Evolutionary conservation across 2,797 vertebrate genomes (phyloP).

Genomic region (Malacoraja senta): DNA sequence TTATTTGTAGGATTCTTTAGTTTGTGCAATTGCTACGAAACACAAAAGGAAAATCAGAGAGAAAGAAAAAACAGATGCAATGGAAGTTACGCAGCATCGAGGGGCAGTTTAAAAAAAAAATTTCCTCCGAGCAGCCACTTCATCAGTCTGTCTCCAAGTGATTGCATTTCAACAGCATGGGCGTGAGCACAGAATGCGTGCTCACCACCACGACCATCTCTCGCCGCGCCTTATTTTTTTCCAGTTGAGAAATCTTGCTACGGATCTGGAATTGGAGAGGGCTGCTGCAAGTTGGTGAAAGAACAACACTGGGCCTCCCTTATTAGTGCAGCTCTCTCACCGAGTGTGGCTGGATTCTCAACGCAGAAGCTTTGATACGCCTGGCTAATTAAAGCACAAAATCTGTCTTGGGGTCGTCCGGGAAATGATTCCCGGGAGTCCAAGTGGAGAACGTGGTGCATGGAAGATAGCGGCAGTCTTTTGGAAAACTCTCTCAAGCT

Average conservation of each 20-base stretch:
- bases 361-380: background rate
- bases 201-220: background rate
- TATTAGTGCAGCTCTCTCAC: conserved; percentile 28
- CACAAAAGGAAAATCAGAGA: background rate
- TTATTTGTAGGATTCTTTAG: too few relatives aligned
- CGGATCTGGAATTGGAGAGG: conserved; percentile 24
- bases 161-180: conserved; percentile 9
- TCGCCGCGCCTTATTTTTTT: conserved; percentile 19
- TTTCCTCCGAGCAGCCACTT: background rate
- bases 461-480: background rate
- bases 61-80: background rate
- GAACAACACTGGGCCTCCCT: conserved; percentile 14
- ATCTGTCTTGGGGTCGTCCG: background rate
- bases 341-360: background rate
- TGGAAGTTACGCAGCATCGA: background rate
- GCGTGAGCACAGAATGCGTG: background rate
- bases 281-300: background rate
- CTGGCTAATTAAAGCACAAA: background rate
- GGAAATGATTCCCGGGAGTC: conserved; percentile 11
- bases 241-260: conserved; percentile 17
- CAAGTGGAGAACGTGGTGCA: background rate
- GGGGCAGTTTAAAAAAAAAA: conserved; percentile 22
- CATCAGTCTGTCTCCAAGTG: conserved; percentile 23
- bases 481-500: background rate
- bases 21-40: background rate